phyloP scores from a whole-genome alignment of 1,140 invertebrate genomes.

The Antheraea pernyi region DNA sequence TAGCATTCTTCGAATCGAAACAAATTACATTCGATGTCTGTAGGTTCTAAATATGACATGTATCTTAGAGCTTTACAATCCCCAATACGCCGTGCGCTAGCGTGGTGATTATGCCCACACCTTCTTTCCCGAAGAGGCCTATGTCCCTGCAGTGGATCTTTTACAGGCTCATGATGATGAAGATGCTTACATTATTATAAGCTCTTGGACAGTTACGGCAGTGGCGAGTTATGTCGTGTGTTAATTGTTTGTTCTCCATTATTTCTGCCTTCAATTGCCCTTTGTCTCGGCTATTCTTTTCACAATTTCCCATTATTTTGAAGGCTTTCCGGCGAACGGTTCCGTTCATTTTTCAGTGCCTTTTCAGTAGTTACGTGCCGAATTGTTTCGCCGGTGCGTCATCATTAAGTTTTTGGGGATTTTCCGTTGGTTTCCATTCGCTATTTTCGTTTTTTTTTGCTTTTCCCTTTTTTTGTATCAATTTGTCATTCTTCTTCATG shows the following conservation, averaged over 20 bases:
- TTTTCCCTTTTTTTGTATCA: not conserved
- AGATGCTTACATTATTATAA: not conserved
- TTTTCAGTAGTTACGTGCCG: constrained; percentile 49
- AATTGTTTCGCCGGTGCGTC: constrained; percentile 58
- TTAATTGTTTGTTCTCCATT: constrained; percentile 76
- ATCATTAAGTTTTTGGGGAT: constrained; percentile 57
- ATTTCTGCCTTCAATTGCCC: constrained; percentile 77
- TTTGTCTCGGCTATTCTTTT: constrained; percentile 68
- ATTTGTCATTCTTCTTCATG: too few species aligned
- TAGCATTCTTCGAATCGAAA: too few species aligned
- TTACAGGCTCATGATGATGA: too few species aligned
- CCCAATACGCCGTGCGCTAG: too few species aligned
- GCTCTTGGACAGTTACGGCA: not conserved
- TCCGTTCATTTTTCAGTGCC: constrained; percentile 46
- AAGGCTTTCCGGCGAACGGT: constrained; percentile 64
- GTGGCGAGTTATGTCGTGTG: constrained; percentile 41
- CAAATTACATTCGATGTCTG: too few species aligned
- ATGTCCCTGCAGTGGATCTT: too few species aligned
- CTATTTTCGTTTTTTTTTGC: not conserved
- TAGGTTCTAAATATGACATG: too few species aligned
- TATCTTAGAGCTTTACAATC: too few species aligned
- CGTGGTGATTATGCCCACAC: too few species aligned
- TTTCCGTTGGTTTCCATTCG: constrained; percentile 1
- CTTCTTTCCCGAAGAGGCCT: too few species aligned
- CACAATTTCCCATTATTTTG: constrained; percentile 61